phyloP scores from a whole-genome alignment of 2,797 vertebrate species.

The Philypnodon macrostomus region DNA sequence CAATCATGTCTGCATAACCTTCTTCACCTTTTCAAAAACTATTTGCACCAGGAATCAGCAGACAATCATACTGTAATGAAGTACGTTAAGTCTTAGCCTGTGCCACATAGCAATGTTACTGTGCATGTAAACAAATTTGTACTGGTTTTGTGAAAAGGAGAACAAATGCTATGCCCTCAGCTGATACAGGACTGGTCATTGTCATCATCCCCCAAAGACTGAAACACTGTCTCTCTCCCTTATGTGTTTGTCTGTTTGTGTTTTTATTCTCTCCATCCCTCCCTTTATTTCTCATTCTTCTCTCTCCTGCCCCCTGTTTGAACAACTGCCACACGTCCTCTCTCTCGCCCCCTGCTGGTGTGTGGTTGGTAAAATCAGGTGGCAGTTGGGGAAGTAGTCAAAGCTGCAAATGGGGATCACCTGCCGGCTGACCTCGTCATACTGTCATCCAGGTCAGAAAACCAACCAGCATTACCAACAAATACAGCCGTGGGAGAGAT shows the following conservation, averaged over 20 bases:
- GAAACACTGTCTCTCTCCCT: slow-evolving; percentile 73
- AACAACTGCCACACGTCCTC: slow-evolving; percentile 61
- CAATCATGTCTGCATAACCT: slow-evolving; percentile 47
- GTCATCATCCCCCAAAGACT: slow-evolving; percentile 58
- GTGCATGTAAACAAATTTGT: no score
- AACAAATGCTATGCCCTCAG: slow-evolving; percentile 53
- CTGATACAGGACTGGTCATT: slow-evolving; percentile 54
- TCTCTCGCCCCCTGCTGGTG: slow-evolving; percentile 76
- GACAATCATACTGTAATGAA: no score
- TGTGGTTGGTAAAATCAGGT: slow-evolving; percentile 87
- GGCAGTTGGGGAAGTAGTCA: slow-evolving; percentile 98
- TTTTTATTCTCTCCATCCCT: slow-evolving; percentile 20
- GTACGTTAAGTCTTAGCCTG: no score
- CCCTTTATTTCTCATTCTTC: slow-evolving; percentile 27
- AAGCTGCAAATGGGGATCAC: slow-evolving; percentile 97
- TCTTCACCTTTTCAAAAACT: slow-evolving; percentile 68
- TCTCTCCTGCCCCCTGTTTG: slow-evolving; percentile 70
- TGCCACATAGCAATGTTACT: no score
- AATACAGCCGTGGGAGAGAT: slow-evolving; percentile 57
- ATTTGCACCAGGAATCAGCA: slow-evolving; percentile 25
- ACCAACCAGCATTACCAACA: slow-evolving; percentile 47
- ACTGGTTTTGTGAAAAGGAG: slow-evolving; percentile 83
- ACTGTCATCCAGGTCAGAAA: slow-evolving; percentile 98
- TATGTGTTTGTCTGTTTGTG: slow-evolving; percentile 50
- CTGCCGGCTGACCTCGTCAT: slow-evolving; percentile 99